These are phyloP conservation scores for Enteromius trimaculatus DNA, from an alignment of 2,797 vertebrate genomes.

Conservation along the genomic window DNA sequence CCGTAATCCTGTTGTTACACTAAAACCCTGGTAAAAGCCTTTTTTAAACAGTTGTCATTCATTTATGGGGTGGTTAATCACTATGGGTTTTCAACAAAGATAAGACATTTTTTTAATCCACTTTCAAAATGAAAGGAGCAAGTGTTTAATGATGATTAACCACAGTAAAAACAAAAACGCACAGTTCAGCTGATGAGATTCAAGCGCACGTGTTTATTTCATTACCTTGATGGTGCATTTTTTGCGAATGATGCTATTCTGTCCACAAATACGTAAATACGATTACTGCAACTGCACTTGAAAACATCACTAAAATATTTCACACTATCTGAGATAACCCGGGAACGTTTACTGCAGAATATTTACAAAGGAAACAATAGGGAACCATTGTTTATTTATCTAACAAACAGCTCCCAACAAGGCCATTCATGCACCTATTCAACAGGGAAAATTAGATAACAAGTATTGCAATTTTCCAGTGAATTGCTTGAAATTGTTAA, in stretches of 20 bases:
- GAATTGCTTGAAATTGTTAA: no score
- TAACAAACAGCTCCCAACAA: neutral
- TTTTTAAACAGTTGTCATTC: neutral
- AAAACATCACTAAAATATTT: neutral
- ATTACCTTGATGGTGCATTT: conserved; percentile 15
- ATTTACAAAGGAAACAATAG: neutral
- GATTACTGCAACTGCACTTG: no score
- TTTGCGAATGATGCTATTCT: neutral
- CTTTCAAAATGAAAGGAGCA: conserved; percentile 3
- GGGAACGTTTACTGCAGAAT: neutral
- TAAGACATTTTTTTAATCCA: neutral
- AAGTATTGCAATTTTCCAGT: no score
- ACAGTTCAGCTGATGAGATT: conserved; percentile 4
- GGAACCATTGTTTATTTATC: neutral
- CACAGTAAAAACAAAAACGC: neutral
- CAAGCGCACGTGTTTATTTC: neutral
- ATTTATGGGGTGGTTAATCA: neutral
- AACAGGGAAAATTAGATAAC: neutral
- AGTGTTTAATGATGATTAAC: conserved; percentile 5
- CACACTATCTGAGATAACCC: neutral
- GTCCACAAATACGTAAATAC: neutral
- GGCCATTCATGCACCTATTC: neutral
- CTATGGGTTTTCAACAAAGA: neutral
- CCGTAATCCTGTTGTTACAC: neutral
- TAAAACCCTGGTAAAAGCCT: neutral